A percentile compares a stretch with the other conserved stretches of the same genome.
Evolutionary conservation across 2,888 invertebrate genomes (phyloP).

Genomic region (Hypercompe scribonia): DNA sequence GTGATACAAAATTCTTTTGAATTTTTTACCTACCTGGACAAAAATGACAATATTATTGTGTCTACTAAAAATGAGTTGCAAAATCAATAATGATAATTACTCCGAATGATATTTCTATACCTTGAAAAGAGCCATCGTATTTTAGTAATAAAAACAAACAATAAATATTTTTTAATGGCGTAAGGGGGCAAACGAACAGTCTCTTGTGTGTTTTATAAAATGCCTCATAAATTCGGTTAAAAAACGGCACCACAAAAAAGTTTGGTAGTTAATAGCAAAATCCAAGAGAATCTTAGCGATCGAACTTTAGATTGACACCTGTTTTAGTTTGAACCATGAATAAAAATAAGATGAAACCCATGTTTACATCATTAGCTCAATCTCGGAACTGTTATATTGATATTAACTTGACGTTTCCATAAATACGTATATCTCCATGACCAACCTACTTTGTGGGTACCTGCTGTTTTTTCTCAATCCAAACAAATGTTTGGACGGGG

Average conservation of each 20-base stretch:
- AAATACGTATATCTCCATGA: conserved; percentile 50
- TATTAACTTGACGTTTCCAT: conserved; percentile 49
- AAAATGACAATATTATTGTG: not conserved
- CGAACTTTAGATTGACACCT: conserved; percentile 37
- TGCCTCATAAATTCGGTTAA: not conserved
- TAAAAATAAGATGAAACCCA: conserved; percentile 30
- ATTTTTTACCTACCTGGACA: not conserved
- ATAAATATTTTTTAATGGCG: not conserved
- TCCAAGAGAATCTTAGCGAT: conserved; percentile 4
- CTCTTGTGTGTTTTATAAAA: not conserved
- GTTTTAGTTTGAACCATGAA: conserved; percentile 16
- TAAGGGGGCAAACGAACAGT: no score
- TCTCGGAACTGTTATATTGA: conserved; percentile 46
- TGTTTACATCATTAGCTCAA: conserved; percentile 44
- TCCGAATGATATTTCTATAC: not conserved
- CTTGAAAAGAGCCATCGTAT: not conserved
- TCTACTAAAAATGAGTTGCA: not conserved
- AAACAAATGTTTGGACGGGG: conserved; percentile 75
- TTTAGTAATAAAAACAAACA: not conserved
- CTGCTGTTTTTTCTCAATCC: conserved; percentile 83
- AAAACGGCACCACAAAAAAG: conserved; percentile 4
- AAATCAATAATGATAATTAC: not conserved
- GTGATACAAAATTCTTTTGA: not conserved
- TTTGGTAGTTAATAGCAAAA: conserved; percentile 6
- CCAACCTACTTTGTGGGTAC: conserved; percentile 59